Base-by-base conservation (phyloP, 2,888 invertebrate genomes). In the Mimachlamys varia region DNA sequence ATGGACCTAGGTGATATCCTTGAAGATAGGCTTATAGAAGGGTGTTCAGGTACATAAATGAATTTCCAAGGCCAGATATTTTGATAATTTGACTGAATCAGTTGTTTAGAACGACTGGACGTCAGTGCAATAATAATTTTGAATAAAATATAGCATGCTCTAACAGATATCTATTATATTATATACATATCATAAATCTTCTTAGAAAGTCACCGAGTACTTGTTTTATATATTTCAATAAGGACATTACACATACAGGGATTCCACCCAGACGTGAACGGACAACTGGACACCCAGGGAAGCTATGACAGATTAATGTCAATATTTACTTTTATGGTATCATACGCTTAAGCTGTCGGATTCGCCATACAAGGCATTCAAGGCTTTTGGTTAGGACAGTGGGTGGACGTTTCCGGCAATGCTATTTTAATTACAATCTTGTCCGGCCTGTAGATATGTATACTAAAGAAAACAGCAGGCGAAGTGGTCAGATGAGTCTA, bases 271-370 rank as follows among this genome's bases (percentile, higher is more conserved):
- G 33, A 27, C 76, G 76, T 76, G 76, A 7, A 27, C 33, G 76
- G 76, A 76, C 76, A 76, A 76, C 33, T 15, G 76, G 76, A 76
- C 76, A 33, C 76, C 76, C 76, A 19, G 76, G 76, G 33, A 33
- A 10, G 76, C 33, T 76, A 19, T 76, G 76, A 76, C 76, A 33
- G 76, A 33, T 76, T 33, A 33, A 76, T 76, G 76, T 76, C 76
- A 76, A 76, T 76, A 76, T 76, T 76, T 27, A 76, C 33, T 76
- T 19, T 33, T 33, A 76, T 33, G 33, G 33, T 15, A 33, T 76
- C 4, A 3, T 27, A 3, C 10, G 4, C n/a, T 27, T 27, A n/a
- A 10, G 62, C 13, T 17, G 76, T 33, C 10, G 19, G 1, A 19
- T n/a, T 58, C 15, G 27, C 76, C 17, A 76, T 27, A 27, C 22